Evolutionary conservation across 2,888 invertebrate genomes (phyloP), one percentile per base, ranked within the genome.

Genomic region (Eudasyphora cyanicolor): DNA sequence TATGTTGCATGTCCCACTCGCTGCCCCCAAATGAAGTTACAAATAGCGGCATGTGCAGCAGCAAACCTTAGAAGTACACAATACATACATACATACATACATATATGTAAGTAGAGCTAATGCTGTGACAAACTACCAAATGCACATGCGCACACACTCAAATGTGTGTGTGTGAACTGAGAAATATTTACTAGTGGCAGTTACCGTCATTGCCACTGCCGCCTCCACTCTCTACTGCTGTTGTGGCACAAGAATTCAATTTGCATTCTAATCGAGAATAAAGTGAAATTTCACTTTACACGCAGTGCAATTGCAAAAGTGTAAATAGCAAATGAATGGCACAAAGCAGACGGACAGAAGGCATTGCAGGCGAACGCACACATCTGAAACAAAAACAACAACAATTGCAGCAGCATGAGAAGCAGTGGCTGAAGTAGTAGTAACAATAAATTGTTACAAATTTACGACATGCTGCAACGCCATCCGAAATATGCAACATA

Each of bases 401-500:
- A 62, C 79, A 64, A 70, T 73, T 76, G 71, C 67, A 85, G 71
- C 54, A 29, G 57, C 21, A 51, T 57, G 32, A 51, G 49, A 49
- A 60, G 35, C 54, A 69, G 71, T 64, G 49, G n/a, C n/a, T n/a
- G 74, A 74, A 76, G 77, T n/a, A 71, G 69, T 38, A 81, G 84
- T 62, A 82, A 82, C 85, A 86, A 86, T 86, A 86, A 86, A 85
- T 86, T 83, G 85, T 74, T 71, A 83, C 84, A 85, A 86, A 86
- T 86, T 86, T 86, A 85, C 85, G 85, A 85, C 85, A 82, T 86
- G 85, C 84, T 82, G 86, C 86, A 83, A 80, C 82, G 82, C 71
- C 71, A 82, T 57, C 64, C 79, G 67, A 85, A 82, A 74, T 84
- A 74, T 57, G 69, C 64, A 82, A 75, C 84, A n/a, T n/a, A n/a